Percentiles rank a stretch among this genome's conserved stretches.
These are phyloP conservation scores for Temnothorax curvispinosus DNA, from an alignment of 1,140 invertebrate species.

Conservation along the genomic window DNA sequence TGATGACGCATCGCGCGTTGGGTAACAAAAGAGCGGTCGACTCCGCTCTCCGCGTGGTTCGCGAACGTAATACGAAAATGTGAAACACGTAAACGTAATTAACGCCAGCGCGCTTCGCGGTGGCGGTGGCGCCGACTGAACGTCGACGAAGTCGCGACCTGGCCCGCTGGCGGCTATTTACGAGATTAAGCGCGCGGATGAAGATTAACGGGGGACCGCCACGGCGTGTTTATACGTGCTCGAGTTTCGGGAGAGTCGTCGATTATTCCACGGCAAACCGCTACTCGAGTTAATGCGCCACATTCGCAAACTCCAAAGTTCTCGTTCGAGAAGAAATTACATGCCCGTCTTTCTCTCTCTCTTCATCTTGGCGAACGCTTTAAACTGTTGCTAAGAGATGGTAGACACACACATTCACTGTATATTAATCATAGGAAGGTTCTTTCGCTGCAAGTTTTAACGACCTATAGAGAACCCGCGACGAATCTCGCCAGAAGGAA, in stretches of 20 bases:
- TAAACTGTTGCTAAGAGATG: conserved; percentile 35
- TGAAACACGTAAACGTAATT: conserved; percentile 49
- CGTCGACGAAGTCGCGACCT: conserved; percentile 18
- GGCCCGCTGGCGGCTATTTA: conserved; percentile 8
- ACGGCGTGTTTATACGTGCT: conserved; percentile 10
- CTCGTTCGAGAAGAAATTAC: conserved; percentile 40
- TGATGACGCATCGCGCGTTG: background rate
- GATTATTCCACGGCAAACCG: conserved; percentile 34
- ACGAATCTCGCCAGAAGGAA: background rate
- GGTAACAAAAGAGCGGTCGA: background rate
- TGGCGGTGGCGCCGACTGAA: conserved; percentile 19
- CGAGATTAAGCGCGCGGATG: conserved; percentile 45
- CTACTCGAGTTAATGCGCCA: conserved; percentile 43
- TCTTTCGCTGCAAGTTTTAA: background rate
- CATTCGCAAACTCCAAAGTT: conserved; percentile 3
- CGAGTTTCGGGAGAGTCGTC: conserved; percentile 40
- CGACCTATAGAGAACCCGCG: background rate
- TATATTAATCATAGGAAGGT: conserved; percentile 23
- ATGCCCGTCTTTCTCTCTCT: background rate
- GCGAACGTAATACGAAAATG: background rate
- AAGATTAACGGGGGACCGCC: conserved; percentile 40
- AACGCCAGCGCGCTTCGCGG: background rate
- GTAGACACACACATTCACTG: background rate
- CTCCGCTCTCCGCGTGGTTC: background rate
- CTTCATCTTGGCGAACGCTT: background rate